Conservation (phyloP, 2,888 invertebrate genomes). For the Leptinotarsa juncta region DNA sequence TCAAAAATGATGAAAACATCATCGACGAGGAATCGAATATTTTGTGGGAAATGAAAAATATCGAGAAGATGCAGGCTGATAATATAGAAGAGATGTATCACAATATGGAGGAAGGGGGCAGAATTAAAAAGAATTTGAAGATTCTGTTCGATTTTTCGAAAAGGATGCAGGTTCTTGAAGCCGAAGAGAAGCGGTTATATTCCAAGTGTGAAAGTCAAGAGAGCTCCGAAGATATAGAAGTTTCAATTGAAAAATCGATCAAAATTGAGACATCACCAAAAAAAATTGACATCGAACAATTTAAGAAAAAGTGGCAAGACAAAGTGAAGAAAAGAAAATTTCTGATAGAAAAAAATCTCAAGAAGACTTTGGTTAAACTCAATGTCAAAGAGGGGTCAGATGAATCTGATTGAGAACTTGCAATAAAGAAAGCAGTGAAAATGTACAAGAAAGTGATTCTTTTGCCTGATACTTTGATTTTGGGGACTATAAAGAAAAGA, state of each 20-base stretch:
- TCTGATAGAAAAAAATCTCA: conserved; percentile 29
- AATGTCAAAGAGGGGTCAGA: conserved; percentile 23
- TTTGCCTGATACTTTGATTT: not conserved
- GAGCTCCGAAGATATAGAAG: conserved; percentile 25
- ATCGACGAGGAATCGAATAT: conserved; percentile 59
- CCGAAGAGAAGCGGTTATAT: conserved; percentile 44
- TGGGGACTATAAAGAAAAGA: not conserved
- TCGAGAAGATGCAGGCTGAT: conserved; percentile 62
- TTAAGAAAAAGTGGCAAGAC: conserved; percentile 47
- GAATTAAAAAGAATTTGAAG: conserved; percentile 64
- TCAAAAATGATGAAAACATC: conserved; percentile 66
- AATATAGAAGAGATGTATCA: conserved; percentile 61
- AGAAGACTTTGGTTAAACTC: conserved; percentile 31
- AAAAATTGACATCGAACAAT: conserved; percentile 45
- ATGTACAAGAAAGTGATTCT: not conserved
- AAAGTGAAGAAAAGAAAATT: conserved; percentile 43
- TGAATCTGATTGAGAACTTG: conserved; percentile 25
- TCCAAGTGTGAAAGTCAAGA: conserved; percentile 22
- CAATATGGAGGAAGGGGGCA: conserved; percentile 52
- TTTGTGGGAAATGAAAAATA: conserved; percentile 64
- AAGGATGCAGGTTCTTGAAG: conserved; percentile 54
- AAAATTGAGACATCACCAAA: conserved; percentile 42
- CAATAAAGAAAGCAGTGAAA: conserved; percentile 13
- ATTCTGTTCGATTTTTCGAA: conserved; percentile 61
- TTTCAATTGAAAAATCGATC: conserved; percentile 23